These are phyloP conservation scores for Spondyliosoma cantharus DNA, from an alignment of 2,797 vertebrate species.

Conservation along the genomic window DNA sequence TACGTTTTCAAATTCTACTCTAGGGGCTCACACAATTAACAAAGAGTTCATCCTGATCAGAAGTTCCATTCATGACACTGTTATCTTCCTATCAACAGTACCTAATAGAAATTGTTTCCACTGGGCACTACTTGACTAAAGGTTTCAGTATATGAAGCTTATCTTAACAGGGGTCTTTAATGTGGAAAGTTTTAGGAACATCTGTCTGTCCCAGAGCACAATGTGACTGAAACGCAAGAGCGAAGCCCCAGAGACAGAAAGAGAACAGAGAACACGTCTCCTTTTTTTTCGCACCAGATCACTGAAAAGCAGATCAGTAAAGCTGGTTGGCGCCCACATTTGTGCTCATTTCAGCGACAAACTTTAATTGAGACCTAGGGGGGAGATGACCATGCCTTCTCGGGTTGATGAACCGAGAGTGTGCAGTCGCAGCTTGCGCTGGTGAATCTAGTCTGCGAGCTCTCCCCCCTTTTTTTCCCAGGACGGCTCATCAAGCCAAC, in stretches of 20 bases:
- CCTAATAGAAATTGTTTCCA: too few species aligned
- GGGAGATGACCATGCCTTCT: conserved; percentile 52
- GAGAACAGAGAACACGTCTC: neutral
- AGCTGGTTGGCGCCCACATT: conserved; percentile 40
- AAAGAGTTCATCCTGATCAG: neutral
- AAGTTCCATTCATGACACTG: neutral
- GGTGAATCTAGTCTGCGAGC: conserved; percentile 63
- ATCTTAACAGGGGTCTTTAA: neutral
- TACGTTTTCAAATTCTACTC: neutral
- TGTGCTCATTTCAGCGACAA: conserved; percentile 64
- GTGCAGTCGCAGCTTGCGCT: conserved; percentile 41
- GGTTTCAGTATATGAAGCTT: neutral
- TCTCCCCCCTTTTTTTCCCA: conserved; percentile 59
- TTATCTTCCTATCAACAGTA: neutral
- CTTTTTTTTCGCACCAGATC: conserved; percentile 31
- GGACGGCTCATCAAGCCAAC: conserved; percentile 77
- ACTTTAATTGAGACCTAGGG: conserved; percentile 70
- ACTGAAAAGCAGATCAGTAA: conserved; percentile 35
- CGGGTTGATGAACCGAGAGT: conserved; percentile 47
- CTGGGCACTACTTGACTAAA: neutral
- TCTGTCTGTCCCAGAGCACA: neutral
- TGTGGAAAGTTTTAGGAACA: neutral
- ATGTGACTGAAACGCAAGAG: conserved; percentile 33
- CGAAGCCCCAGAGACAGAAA: conserved; percentile 26
- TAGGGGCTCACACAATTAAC: neutral